Evolutionary conservation across 2,797 vertebrate species (phyloP).

Genomic region (Trichosurus vulpecula): DNA sequence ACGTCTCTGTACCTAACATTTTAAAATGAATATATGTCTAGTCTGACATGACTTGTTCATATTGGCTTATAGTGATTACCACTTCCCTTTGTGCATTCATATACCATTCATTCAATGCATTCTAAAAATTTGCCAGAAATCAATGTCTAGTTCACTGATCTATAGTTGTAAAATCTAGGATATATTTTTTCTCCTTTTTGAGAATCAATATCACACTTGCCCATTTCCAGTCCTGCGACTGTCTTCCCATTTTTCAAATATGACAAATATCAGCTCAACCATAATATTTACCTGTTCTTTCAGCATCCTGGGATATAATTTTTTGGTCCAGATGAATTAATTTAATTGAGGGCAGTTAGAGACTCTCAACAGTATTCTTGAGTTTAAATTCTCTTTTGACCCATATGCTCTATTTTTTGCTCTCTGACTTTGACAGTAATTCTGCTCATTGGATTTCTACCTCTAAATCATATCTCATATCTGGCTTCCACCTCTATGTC

Average conservation of each 20-base stretch:
- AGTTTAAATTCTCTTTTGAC: neutral
- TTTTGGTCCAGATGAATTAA: neutral
- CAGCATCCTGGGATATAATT: neutral
- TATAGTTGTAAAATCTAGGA: neutral
- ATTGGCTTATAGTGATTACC: neutral
- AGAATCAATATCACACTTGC: neutral
- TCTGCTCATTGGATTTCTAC: neutral
- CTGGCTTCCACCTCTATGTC: neutral
- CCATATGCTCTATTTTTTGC: neutral
- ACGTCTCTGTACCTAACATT: neutral
- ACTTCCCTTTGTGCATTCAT: neutral
- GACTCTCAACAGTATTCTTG: neutral
- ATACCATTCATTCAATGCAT: neutral
- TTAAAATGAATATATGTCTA: neutral
- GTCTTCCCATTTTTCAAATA: neutral
- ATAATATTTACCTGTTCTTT: neutral
- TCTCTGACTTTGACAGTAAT: neutral
- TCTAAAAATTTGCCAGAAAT: neutral
- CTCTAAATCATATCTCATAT: neutral
- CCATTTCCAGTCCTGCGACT: neutral
- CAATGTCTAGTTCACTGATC: neutral
- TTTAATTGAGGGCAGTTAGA: neutral
- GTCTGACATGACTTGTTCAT: neutral
- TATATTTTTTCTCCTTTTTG: neutral
- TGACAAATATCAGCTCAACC: neutral